Base-by-base conservation (phyloP, 2,888 invertebrate genomes). In the Protodeltote pygarga region DNA sequence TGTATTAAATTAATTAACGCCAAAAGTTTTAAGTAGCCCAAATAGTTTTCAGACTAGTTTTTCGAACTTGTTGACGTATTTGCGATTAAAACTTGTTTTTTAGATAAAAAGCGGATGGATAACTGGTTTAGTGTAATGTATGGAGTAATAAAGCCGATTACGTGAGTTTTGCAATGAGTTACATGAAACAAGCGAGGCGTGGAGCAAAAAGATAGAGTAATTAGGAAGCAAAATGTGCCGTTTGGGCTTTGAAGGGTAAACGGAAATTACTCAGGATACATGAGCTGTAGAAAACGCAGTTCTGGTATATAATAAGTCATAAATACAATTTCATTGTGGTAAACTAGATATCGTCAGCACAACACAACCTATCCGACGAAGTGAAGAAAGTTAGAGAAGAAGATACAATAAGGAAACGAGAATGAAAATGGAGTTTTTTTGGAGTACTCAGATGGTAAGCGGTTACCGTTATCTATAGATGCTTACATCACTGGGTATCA, bases 131-230 rank as follows among this genome's bases (percentile, higher is more conserved):
- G 17, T 62, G 58, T n/a, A n/a, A n/a, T n/a, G n/a, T n/a, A n/a
- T n/a, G n/a, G 27, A 25, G 52, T 27, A 65, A 64, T 62, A 59
- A 67, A 41, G 46, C 38, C 53, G 39, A 57, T 63, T 64, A 65
- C 55, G 59, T 39, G 33, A 50, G 45, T 73, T 65, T 69, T 47
- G 65, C 63, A 71, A 73, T 54, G n/a, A 49, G 38, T 67, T 63
- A 58, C 58, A 51, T 55, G 48, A 33, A 38, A 23, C 28, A 25
- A 65, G 33, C 51, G 54, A 48, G 45, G 55, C 66, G 63, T 28
- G 27, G 5, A 13, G 28, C 19, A 42, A 53, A 47, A 68, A 65
- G 61, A 57, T 50, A 37, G 41, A 21, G 25, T 48, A 55, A 62
- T 47, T 58, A 54, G 25, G 27, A 24, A 23, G 17, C 15, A 16